Conservation (phyloP, 2,113 vertebrate genomes). For the Hippoglossus stenolepis region DNA sequence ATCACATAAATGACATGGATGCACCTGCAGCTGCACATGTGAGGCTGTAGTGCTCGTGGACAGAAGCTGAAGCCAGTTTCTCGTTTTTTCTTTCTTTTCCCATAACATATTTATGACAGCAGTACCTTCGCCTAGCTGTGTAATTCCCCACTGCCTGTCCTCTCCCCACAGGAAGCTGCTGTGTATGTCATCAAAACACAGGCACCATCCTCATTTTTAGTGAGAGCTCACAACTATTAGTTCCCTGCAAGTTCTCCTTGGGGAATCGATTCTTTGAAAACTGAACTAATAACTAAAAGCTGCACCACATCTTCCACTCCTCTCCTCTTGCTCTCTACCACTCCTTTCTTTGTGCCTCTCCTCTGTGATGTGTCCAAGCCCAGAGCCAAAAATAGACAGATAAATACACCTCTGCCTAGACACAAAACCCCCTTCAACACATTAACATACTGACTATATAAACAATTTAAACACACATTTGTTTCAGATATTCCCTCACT, state of each 20-base stretch:
- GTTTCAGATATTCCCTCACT: no score
- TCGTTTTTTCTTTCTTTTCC: neutral
- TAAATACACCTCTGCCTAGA: neutral
- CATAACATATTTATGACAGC: neutral
- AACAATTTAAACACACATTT: no score
- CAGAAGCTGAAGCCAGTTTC: no score
- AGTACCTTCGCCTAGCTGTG: neutral
- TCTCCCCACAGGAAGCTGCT: conserved; percentile 10
- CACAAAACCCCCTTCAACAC: neutral
- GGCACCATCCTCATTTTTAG: conserved; percentile 23
- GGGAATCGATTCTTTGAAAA: conserved; percentile 56
- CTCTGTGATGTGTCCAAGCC: neutral
- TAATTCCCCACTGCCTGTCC: conserved; percentile 3
- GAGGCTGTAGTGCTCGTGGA: neutral
- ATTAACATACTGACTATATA: neutral
- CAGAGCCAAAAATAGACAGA: neutral
- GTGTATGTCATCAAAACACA: conserved; percentile 46
- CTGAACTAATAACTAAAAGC: conserved; percentile 47
- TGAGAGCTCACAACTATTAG: conserved; percentile 39
- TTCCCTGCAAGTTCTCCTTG: conserved; percentile 18
- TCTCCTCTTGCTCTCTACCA: neutral
- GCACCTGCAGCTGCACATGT: neutral
- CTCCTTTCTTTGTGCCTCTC: neutral
- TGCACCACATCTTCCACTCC: conserved; percentile 3
- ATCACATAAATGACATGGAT: neutral